Evolutionary conservation across 1,140 invertebrate genomes (phyloP), one percentile per base, ranked within the genome.

Genomic region (Teleopsis dalmanni): DNA sequence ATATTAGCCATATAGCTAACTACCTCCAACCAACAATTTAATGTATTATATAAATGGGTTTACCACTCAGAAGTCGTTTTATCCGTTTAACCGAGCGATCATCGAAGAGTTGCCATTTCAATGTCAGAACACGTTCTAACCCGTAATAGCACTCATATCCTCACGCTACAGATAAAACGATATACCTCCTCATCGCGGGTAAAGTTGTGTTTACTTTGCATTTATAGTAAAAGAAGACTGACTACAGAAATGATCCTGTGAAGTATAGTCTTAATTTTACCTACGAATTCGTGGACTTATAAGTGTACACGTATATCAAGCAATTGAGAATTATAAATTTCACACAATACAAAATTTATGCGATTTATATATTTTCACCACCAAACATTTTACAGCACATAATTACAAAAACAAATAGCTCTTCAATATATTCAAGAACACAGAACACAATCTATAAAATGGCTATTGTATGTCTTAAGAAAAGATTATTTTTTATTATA

Each of bases 221-320:
- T 23, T 56, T 55, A 63, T 54, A 61, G 59, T 53, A 59, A 58
- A 54, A 55, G 61, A 61, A 64, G 58, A 64, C 61, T 64, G 53
- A 64, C 61, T 64, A 64, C 61, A 64, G 61, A 64, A 64, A 64
- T 64, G 61, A 64, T 64, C 61, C 61, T 60, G 61, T 64, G 61
- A 64, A 64, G 61, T 64, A 64, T 64, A 64, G 61, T 64, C 61
- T 64, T 64, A 63, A 60, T 2, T 55, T 33, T 29, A 37, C 23
- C 23, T 3, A 3, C 2, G 23, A 16, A 31, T 10, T 3, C 1
- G 4, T n/a, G 16, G 31, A 11, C n/a, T 29, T 43, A 29, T 43
- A 16, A 21, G 22, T 13, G 2, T 6, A 19, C 27, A 19, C 1
- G 2, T 4, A 13, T 6, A 43, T 18, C 19, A 43, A 43, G 23